These are phyloP conservation scores for Podilymbus podiceps DNA, from an alignment of 2,113 vertebrate genomes.

Conservation along the genomic window DNA sequence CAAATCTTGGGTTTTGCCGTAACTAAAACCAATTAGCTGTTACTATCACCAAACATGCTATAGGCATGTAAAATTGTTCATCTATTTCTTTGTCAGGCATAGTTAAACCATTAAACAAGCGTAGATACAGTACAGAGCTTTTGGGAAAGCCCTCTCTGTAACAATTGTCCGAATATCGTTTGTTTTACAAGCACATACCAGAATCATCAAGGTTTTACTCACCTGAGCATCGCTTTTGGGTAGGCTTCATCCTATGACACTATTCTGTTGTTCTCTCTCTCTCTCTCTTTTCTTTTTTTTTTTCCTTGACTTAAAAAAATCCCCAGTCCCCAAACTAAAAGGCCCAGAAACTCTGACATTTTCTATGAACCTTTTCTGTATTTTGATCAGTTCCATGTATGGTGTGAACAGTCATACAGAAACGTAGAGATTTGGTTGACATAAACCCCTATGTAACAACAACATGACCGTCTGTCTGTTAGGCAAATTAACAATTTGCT, in stretches of 20 bases:
- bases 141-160: background rate
- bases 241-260: background rate
- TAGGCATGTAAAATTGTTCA: background rate
- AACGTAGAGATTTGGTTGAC: background rate
- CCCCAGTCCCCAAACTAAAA: background rate
- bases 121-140: background rate
- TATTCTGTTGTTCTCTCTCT: background rate
- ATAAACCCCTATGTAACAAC: background rate
- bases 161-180: background rate
- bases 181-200: background rate
- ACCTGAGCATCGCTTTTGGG: background rate
- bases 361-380: background rate
- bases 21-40: background rate
- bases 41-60: background rate
- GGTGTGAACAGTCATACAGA: background rate
- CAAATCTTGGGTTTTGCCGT: background rate
- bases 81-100: background rate
- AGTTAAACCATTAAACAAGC: background rate
- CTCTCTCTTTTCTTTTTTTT: background rate
- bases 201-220: background rate
- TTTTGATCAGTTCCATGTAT: background rate
- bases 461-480: background rate
- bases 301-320: background rate
- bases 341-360: background rate
- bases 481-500: background rate